These are phyloP conservation scores for Nyctibius grandis DNA, from an alignment of 2,797 vertebrate genomes.

Conservation along the genomic window DNA sequence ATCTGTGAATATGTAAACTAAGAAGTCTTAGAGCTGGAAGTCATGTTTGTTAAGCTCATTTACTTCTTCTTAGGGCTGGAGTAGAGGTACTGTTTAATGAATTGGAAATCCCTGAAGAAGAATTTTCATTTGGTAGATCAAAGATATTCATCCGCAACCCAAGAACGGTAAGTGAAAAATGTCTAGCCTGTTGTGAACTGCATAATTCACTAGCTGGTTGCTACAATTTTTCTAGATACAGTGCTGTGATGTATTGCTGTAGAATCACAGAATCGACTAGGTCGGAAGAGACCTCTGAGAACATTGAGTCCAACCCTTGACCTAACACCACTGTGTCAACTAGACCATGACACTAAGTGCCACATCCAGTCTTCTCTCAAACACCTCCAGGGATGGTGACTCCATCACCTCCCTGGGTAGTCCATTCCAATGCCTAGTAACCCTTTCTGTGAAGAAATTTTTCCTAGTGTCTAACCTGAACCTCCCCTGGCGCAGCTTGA, in stretches of 20 bases:
- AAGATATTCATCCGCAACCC: constrained; percentile 99
- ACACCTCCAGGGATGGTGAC: too few relatives aligned
- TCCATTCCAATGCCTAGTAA: too few relatives aligned
- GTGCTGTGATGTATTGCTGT: neutral
- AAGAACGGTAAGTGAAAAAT: constrained; percentile 84
- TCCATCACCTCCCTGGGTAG: too few relatives aligned
- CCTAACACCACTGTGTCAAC: too few relatives aligned
- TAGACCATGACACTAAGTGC: too few relatives aligned
- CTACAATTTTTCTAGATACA: neutral
- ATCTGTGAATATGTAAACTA: neutral
- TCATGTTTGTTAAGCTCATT: constrained; percentile 16
- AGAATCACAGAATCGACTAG: too few relatives aligned
- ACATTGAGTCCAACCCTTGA: too few relatives aligned
- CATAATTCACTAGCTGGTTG: neutral
- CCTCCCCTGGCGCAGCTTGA: too few relatives aligned
- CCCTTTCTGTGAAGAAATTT: too few relatives aligned
- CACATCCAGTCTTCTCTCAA: too few relatives aligned
- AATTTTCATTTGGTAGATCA: constrained; percentile 92
- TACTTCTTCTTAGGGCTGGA: constrained; percentile 80
- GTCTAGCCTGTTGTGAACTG: neutral
- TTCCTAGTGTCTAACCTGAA: too few relatives aligned
- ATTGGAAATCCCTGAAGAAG: constrained; percentile 85
- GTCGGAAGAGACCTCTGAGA: too few relatives aligned
- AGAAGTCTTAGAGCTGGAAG: neutral
- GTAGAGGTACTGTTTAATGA: constrained; percentile 91